phyloP scores from a whole-genome alignment of 2,113 vertebrate genomes.

The Chaetodon auriga region DNA sequence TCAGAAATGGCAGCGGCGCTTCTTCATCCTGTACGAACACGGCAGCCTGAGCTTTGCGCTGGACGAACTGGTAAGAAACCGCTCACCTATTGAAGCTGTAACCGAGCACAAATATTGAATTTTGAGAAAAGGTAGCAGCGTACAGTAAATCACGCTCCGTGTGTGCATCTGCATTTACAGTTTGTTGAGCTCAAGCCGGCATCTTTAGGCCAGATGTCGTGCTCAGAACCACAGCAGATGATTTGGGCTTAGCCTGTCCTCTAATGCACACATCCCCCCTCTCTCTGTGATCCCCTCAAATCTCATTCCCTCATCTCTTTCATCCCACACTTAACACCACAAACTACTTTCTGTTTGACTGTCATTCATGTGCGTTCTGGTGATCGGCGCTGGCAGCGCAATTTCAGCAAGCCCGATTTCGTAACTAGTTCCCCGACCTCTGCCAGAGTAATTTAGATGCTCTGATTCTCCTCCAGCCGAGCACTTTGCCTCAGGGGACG shows the following conservation, averaged over 20 bases:
- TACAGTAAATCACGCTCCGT: conserved; percentile 9
- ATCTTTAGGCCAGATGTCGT: conserved; percentile 75
- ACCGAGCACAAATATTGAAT: not conserved
- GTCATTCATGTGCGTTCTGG: not conserved
- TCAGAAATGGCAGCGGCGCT: conserved; percentile 84
- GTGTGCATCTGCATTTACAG: conserved; percentile 21
- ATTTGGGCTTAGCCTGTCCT: conserved; percentile 66
- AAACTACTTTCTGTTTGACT: conserved; percentile 19
- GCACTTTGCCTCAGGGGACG: conserved; percentile 82
- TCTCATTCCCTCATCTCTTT: conserved; percentile 32
- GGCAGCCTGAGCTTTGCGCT: conserved; percentile 81
- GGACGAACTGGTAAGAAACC: conserved; percentile 78
- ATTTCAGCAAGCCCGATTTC: not conserved
- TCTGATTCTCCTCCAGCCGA: conserved; percentile 63
- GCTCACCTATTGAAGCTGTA: too few relatives aligned
- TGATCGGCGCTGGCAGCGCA: not conserved
- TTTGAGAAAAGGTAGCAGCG: not conserved
- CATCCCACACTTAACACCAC: conserved; percentile 25
- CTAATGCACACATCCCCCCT: conserved; percentile 64
- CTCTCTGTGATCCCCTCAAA: conserved; percentile 56
- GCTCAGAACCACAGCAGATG: conserved; percentile 65
- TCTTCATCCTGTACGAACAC: conserved; percentile 82
- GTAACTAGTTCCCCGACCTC: too few relatives aligned
- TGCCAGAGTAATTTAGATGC: not conserved
- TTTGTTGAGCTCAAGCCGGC: conserved; percentile 34